Conservation (phyloP, 2,797 vertebrate species). For the Hemibagrus guttatus region DNA sequence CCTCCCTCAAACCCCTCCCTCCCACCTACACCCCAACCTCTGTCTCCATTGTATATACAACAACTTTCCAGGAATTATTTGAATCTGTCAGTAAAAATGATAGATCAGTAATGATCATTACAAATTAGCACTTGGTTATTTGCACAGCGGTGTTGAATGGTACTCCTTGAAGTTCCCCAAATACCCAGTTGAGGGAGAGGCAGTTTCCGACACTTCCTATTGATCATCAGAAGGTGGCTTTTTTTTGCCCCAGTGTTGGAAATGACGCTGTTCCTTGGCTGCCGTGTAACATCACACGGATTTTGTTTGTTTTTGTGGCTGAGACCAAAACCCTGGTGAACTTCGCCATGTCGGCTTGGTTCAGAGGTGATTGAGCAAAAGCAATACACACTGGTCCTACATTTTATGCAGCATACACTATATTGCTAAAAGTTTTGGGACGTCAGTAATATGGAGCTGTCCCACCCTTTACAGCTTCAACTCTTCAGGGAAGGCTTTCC, state of each 20-base stretch:
- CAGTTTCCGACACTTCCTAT: slow-evolving; percentile 61
- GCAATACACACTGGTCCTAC: not conserved
- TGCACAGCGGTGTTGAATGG: slow-evolving; percentile 60
- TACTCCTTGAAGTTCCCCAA: slow-evolving; percentile 69
- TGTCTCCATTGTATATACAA: slow-evolving; percentile 52
- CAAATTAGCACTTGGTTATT: slow-evolving; percentile 66
- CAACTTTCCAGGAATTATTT: slow-evolving; percentile 63
- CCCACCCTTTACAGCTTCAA: no score
- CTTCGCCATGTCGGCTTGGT: slow-evolving; percentile 57
- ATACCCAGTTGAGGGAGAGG: slow-evolving; percentile 62
- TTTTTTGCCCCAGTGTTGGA: slow-evolving; percentile 68
- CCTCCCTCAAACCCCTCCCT: no score
- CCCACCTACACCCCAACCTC: not conserved
- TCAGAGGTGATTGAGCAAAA: slow-evolving; percentile 43
- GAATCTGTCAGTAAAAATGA: slow-evolving; percentile 65
- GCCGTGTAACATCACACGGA: slow-evolving; percentile 56
- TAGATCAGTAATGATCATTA: slow-evolving; percentile 65
- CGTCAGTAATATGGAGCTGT: no score
- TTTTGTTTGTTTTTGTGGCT: slow-evolving; percentile 73
- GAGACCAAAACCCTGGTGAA: slow-evolving; percentile 63
- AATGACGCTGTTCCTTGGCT: slow-evolving; percentile 66
- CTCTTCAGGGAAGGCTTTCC: no score
- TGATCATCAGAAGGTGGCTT: slow-evolving; percentile 42
- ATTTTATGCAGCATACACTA: not conserved
- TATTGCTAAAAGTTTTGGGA: not conserved